Conservation (phyloP, 2,888 invertebrate genomes). For the Drosophila macrospina region DNA sequence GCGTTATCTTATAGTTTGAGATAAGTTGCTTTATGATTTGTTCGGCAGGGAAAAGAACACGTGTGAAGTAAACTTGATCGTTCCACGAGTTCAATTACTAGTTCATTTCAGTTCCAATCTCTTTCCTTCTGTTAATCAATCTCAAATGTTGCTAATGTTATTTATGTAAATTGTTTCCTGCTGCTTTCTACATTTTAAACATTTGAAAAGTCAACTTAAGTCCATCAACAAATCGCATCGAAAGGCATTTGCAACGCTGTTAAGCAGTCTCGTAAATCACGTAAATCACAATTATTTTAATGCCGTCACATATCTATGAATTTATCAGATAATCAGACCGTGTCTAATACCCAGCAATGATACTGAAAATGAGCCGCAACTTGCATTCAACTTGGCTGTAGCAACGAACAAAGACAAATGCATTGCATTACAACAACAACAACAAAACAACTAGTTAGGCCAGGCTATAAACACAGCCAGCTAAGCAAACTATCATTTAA, state of each 20-base stretch:
- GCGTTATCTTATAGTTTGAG: not conserved
- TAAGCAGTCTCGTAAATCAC: constrained; percentile 46
- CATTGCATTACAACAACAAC: constrained; percentile 63
- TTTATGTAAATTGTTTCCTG: too few species aligned
- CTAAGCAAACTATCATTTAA: constrained; percentile 16
- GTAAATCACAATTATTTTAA: constrained; percentile 53
- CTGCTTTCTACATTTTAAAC: not conserved
- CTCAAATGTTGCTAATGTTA: too few species aligned
- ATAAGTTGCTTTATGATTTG: not conserved
- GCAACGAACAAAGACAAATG: constrained; percentile 62
- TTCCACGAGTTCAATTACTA: not conserved
- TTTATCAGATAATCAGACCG: constrained; percentile 79
- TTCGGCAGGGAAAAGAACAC: not conserved
- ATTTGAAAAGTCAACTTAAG: not conserved
- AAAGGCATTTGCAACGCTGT: constrained; percentile 20
- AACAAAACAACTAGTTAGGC: not conserved
- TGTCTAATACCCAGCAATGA: constrained; percentile 72
- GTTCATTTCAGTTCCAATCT: too few species aligned
- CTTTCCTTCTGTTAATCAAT: too few species aligned
- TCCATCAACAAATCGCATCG: not conserved
- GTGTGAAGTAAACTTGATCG: not conserved
- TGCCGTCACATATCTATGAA: constrained; percentile 71
- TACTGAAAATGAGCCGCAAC: constrained; percentile 50
- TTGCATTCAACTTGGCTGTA: constrained; percentile 30
- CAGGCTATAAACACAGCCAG: constrained; percentile 1